Evolutionary conservation across 2,113 vertebrate genomes (phyloP), one percentile per base, ranked within the genome.

Genomic region (Centropristis striata): DNA sequence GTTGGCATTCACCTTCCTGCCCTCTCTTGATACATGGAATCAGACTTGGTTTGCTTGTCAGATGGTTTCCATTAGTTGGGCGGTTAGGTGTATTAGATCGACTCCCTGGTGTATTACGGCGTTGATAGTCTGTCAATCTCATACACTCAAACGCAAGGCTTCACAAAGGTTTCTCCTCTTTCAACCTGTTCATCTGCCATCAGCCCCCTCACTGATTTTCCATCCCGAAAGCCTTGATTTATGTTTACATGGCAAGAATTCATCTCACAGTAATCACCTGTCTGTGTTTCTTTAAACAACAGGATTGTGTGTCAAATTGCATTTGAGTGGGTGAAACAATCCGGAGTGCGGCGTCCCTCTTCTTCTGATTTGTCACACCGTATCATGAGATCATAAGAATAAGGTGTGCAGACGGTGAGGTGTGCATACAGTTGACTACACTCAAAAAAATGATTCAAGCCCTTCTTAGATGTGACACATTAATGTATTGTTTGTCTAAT

Each of bases 51-150:
- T 78, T 86, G 65, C 84, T 75, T 81, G 81, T 86, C 57, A 32
- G 76, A 81, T n/a, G 59, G 63, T 80, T 88, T 87, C 78, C 72
- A 89, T 91, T 90, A 90, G 76, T 54, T 53, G 69, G 74, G 65
- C 58, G n/a, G 73, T 85, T 75, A 78, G 75, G 76, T 83, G 88
- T 86, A 74, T 90, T 75, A 84, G 25, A 82, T 47, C 4, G 13
- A 51, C 72, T 81, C 85, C 81, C 81, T 6, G 16, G 77, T 75
- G 86, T 71, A 86, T 90, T 63, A 50, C 49, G 32, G 55, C 68
- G 81, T 75, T 87, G 84, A 92, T 87, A 37, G 74, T 64, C 75
- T 90, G 88, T 87, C 91, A 87, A 9, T 91, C 89, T 83, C 67
- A 69, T 21, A 8, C 50, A 42, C 68, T 44, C 27, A 55, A 47